Percentiles rank a stretch among this genome's conserved stretches.
Conservation (phyloP, 2,113 vertebrate species). For the Plestiodon gilberti region DNA sequence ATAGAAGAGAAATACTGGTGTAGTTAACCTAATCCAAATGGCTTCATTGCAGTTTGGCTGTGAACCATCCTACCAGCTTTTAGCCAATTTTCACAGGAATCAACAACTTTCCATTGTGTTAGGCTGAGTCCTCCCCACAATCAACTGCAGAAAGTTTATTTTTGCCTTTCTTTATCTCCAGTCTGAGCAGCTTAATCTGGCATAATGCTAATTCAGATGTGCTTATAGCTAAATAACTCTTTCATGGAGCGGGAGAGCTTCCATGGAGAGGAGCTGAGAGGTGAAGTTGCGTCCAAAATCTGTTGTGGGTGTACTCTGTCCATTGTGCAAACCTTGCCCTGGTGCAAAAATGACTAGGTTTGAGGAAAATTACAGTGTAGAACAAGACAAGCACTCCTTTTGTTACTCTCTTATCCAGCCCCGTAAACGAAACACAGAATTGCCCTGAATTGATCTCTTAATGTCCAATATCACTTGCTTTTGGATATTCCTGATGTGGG, state of each 20-base stretch:
- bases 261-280: constrained; percentile 21
- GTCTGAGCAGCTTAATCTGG: constrained; percentile 52
- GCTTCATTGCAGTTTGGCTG: not conserved
- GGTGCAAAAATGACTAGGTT: not conserved
- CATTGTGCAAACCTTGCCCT: not conserved
- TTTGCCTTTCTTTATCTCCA: constrained; percentile 53
- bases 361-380: not conserved
- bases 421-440: not conserved
- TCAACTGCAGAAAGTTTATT: constrained; percentile 45
- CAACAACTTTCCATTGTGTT: not conserved
- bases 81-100: constrained; percentile 21
- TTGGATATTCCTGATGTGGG: not conserved
- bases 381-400: not conserved
- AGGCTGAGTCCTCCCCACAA: not conserved
- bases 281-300: not conserved
- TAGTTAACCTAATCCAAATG: not conserved
- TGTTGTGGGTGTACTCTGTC: not conserved
- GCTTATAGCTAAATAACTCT: constrained; percentile 47
- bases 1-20: not conserved
- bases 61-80: not conserved
- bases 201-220: constrained; percentile 42
- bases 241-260: constrained; percentile 40
- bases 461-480: not conserved
- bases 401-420: not conserved
- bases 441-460: not conserved